Conservation (phyloP, 2,888 invertebrate species). For the Serrognathus titanus region DNA sequence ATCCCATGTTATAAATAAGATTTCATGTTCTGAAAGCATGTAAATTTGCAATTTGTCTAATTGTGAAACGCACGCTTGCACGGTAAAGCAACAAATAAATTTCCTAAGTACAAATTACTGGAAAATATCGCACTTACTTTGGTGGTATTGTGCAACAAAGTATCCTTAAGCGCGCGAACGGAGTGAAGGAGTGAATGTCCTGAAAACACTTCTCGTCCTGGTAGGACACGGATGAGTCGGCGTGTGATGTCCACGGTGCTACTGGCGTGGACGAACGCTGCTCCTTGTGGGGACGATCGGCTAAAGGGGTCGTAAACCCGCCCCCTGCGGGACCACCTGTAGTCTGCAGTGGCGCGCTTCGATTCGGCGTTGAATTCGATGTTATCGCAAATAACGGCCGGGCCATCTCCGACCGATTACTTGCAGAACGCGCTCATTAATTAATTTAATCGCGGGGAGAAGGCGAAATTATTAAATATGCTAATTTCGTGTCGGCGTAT, state of each 20-base stretch:
- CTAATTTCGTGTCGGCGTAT: not conserved
- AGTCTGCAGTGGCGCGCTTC: conserved; percentile 25
- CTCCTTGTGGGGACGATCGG: conserved; percentile 27
- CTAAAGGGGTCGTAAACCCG: conserved; percentile 31
- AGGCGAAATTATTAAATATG: conserved; percentile 7
- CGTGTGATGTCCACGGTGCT: conserved; percentile 28
- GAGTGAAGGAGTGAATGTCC: not conserved
- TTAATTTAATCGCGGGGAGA: conserved; percentile 9
- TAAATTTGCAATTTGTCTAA: no score
- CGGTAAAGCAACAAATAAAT: no score
- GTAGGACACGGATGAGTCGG: conserved; percentile 21
- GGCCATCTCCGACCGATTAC: conserved; percentile 6
- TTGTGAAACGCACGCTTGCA: no score
- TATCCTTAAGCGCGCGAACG: conserved; percentile 1
- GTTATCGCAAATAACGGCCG: conserved; percentile 20
- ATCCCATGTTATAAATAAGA: no score
- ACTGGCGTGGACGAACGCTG: conserved; percentile 26
- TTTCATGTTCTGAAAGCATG: no score
- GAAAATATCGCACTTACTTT: not conserved
- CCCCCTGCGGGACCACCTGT: conserved; percentile 25
- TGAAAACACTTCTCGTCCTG: conserved; percentile 14
- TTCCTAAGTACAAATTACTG: not conserved
- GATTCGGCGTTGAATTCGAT: conserved; percentile 11
- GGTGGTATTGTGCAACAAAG: not conserved
- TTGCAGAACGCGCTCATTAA: conserved; percentile 6